Conservation (phyloP, 2,888 invertebrate genomes). For the Rhamnusium bicolor region DNA sequence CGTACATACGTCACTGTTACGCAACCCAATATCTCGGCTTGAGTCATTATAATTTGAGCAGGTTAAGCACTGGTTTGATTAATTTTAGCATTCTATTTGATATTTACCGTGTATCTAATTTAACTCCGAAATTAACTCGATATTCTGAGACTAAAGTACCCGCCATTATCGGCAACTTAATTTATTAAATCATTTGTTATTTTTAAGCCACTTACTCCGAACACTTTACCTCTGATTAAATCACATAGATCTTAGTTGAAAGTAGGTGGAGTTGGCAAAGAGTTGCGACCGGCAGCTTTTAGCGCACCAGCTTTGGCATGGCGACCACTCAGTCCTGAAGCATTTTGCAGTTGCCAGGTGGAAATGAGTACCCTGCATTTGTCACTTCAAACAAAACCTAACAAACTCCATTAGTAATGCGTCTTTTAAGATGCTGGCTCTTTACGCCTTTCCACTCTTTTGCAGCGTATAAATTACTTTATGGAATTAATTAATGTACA, state of each 20-base stretch:
- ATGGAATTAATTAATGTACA: conserved; percentile 20
- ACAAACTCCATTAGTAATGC: conserved; percentile 45
- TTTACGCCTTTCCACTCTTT: conserved; percentile 25
- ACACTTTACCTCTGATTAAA: conserved; percentile 36
- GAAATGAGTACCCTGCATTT: conserved; percentile 43
- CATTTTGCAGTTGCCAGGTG: conserved; percentile 32
- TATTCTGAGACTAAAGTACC: too few species aligned
- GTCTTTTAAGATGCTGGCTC: conserved; percentile 21
- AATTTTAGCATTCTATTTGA: too few species aligned
- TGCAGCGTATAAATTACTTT: conserved; percentile 25
- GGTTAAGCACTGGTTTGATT: too few species aligned
- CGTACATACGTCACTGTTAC: too few species aligned
- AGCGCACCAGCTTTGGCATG: conserved; percentile 6
- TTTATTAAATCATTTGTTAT: conserved; percentile 22
- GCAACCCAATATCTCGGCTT: too few species aligned
- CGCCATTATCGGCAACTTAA: conserved; percentile 4
- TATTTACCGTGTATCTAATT: background rate
- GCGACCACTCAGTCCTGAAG: conserved; percentile 12
- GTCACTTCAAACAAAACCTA: conserved; percentile 44
- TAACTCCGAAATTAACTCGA: background rate
- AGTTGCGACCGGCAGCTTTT: conserved; percentile 8
- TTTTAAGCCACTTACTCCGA: conserved; percentile 25
- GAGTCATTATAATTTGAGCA: too few species aligned
- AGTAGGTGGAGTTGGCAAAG: conserved; percentile 4
- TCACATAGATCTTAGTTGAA: conserved; percentile 38